Base-by-base conservation (phyloP, 2,113 vertebrate genomes). In the Ptychochromis oligacanthus region DNA sequence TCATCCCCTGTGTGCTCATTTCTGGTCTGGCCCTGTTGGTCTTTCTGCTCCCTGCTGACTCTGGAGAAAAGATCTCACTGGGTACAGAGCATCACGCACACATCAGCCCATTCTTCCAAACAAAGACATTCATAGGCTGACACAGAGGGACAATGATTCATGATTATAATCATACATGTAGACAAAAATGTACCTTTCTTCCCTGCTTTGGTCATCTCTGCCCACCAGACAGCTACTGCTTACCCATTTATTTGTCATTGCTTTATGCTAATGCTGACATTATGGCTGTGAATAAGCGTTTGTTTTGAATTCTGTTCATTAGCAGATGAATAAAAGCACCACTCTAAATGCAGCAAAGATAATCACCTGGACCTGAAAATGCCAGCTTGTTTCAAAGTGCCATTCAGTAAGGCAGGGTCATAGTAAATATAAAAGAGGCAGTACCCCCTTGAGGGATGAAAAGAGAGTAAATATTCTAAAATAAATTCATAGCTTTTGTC, bases 1-100 rank as follows among this genome's bases (percentile, higher is more conserved):
- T 98, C 58, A 97, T 98, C 91, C 97, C 97, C 26, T 98, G 97
- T 0, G 95, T 98, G 83, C 96, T 98, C 55, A 98, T 98, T 92
- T 97, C 97, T 7, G 97, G 97, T 20, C 94, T 98, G 88, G 97
- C 97, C 6, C 91, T 98, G 84, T 96, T 97, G 57, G 97, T 97
- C 70, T 98, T 98, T 90, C 95, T 98, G 83, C 93, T 98, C 75
- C 97, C 97, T 20, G 97, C 97, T 46, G 97, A 98, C 94, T 98
- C 97, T 1, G 97, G 97, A 77, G 97, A 98, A 83, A 98, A 98
- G 93, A 98, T 96, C 85, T 96, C 96, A 26, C 89, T 96, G 26
- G 96, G 96, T 96, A 91, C 9, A 31, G 49, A 38, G 24, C 11
- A 52, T 72, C 67, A 49, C 14, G 38, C 83, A 43, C 57, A 80